Evolutionary conservation across 1,140 invertebrate species (phyloP).

Genomic region (Drosophila seguyi): DNA sequence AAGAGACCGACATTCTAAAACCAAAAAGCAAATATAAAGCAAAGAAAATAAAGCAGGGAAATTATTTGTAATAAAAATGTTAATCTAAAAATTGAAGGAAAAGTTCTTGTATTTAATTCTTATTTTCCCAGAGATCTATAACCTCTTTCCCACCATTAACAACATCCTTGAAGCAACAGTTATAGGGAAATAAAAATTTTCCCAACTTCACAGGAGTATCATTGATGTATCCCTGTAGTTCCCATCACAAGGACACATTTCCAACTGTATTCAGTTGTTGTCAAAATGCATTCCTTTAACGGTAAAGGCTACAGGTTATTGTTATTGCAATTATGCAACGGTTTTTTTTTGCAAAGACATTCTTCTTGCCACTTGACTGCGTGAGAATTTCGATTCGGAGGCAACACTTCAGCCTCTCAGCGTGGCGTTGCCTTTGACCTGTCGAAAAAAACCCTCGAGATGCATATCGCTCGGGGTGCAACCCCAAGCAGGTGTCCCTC

Average conservation of each 20-base stretch:
- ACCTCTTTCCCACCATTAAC: conserved; percentile 27
- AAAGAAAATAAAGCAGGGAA: not conserved
- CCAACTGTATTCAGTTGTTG: conserved; percentile 46
- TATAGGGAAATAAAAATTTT: conserved; percentile 5
- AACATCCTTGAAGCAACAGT: conserved; percentile 15
- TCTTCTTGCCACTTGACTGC: conserved; percentile 64
- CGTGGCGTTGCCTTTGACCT: conserved; percentile 40
- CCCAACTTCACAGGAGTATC: conserved; percentile 57
- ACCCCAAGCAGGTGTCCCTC: conserved; percentile 50
- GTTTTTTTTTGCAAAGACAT: conserved; percentile 52
- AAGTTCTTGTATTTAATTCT: not conserved
- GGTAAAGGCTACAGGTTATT: conserved; percentile 42
- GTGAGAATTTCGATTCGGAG: conserved; percentile 55
- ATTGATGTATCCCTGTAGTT: conserved; percentile 12
- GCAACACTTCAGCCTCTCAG: conserved; percentile 29
- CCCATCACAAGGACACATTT: conserved; percentile 9
- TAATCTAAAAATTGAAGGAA: not conserved
- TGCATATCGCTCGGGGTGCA: conserved; percentile 36
- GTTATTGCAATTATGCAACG: conserved; percentile 72
- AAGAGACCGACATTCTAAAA: conserved; percentile 6
- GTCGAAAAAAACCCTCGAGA: conserved; percentile 42
- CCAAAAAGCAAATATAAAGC: not conserved
- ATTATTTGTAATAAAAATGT: no score
- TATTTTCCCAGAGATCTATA: not conserved
- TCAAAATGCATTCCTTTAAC: conserved; percentile 59